phyloP scores from a whole-genome alignment of 1,140 invertebrate species.

The Thaumatotibia leucotreta region DNA sequence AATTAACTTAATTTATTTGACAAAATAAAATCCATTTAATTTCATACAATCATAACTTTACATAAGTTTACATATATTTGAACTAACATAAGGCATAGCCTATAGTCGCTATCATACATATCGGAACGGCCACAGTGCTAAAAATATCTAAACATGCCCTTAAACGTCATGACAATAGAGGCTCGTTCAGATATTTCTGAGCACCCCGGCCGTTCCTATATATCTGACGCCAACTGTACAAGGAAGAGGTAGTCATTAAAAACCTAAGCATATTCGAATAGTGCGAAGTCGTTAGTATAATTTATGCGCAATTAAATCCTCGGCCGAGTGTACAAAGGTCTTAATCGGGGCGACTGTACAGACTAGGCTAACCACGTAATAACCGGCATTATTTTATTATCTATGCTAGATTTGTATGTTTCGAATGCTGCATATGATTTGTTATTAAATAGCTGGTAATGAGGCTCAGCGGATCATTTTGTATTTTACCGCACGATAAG shows the following conservation, averaged over 20 bases:
- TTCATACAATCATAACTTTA: no score
- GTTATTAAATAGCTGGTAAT: neutral
- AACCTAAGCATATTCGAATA: neutral
- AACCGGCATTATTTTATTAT: slow-evolving; percentile 10
- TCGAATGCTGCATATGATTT: neutral
- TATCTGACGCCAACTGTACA: neutral
- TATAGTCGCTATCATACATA: no score
- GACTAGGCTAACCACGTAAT: slow-evolving; percentile 7
- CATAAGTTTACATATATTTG: no score
- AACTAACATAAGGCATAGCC: no score
- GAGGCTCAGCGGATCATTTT: neutral
- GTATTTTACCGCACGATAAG: neutral
- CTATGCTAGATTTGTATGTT: neutral
- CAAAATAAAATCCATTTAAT: no score
- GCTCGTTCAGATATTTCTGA: no score
- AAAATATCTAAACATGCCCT: no score
- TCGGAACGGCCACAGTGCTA: no score
- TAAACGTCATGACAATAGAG: no score
- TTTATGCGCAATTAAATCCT: neutral
- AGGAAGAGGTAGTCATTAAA: neutral
- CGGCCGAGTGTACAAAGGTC: neutral
- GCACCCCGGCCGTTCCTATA: no score
- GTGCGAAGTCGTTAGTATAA: neutral
- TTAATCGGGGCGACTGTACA: neutral
- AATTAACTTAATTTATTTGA: no score